phyloP scores from a whole-genome alignment of 2,113 vertebrate genomes.

The Protomyctophum bolini region DNA sequence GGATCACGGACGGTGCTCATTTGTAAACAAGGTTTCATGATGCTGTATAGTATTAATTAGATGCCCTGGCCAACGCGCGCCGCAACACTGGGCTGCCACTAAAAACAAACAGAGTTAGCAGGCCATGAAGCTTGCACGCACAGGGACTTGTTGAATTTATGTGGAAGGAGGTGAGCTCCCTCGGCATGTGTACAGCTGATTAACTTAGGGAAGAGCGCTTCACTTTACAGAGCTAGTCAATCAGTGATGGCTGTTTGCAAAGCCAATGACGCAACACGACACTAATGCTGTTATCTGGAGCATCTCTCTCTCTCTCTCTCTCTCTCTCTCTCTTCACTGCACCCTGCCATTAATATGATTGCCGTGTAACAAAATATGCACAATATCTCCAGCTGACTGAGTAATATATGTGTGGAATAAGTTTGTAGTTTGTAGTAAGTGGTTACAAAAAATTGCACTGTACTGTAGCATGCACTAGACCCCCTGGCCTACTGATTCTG shows the following conservation, averaged over 20 bases:
- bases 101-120: slow-evolving; percentile 60
- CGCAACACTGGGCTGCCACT: slow-evolving; percentile 25
- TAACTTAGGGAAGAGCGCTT: slow-evolving; percentile 45
- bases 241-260: slow-evolving; percentile 39
- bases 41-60: slow-evolving; percentile 54
- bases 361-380: too few species aligned
- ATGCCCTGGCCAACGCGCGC: slow-evolving; percentile 47
- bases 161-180: slow-evolving; percentile 38
- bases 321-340: too few species aligned
- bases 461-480: too few species aligned
- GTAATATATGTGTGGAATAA: not conserved
- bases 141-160: slow-evolving; percentile 40
- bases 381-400: too few species aligned
- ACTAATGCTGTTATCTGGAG: slow-evolving; percentile 38
- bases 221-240: slow-evolving; percentile 44
- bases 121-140: slow-evolving; percentile 41
- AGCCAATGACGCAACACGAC: slow-evolving; percentile 20
- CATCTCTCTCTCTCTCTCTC: not conserved
- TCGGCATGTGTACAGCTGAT: slow-evolving; percentile 43
- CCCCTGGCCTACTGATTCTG: too few species aligned
- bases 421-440: not conserved
- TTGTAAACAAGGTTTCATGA: slow-evolving; percentile 47
- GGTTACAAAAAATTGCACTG: not conserved
- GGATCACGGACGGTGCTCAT: slow-evolving; percentile 54
- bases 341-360: too few species aligned